These are phyloP conservation scores for Brienomyrus brachyistius DNA, from an alignment of 2,113 vertebrate species.

Conservation along the genomic window DNA sequence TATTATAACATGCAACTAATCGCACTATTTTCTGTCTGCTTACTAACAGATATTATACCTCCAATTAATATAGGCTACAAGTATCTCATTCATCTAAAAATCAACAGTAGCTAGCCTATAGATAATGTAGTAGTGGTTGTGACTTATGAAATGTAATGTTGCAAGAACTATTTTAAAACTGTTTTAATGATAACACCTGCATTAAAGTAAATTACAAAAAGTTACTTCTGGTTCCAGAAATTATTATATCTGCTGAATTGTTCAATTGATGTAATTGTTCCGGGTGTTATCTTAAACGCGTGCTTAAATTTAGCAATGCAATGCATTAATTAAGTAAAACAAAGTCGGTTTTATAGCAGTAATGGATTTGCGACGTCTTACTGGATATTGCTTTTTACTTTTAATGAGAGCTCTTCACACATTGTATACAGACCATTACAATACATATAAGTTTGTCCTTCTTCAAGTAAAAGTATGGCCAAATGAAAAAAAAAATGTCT, in stretches of 20 bases:
- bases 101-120: neutral
- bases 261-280: neutral
- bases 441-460: neutral
- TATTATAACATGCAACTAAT: neutral
- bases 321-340: neutral
- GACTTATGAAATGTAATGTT: neutral
- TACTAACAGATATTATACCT: neutral
- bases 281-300: neutral
- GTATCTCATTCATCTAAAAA: neutral
- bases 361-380: neutral
- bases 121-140: neutral
- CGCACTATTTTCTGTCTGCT: neutral
- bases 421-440: neutral
- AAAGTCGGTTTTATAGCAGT: neutral
- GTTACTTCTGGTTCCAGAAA: neutral
- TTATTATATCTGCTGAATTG: neutral
- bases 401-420: neutral
- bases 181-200: neutral
- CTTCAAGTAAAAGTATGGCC: neutral
- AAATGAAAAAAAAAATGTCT: neutral
- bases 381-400: neutral
- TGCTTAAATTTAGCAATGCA: neutral
- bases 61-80: neutral
- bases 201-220: slow-evolving; percentile 5
- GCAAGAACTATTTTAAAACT: neutral